Percentiles rank a stretch among this genome's conserved stretches.
Conservation (phyloP, 1,140 invertebrate genomes). For the Caenorhabditis elegans region DNA sequence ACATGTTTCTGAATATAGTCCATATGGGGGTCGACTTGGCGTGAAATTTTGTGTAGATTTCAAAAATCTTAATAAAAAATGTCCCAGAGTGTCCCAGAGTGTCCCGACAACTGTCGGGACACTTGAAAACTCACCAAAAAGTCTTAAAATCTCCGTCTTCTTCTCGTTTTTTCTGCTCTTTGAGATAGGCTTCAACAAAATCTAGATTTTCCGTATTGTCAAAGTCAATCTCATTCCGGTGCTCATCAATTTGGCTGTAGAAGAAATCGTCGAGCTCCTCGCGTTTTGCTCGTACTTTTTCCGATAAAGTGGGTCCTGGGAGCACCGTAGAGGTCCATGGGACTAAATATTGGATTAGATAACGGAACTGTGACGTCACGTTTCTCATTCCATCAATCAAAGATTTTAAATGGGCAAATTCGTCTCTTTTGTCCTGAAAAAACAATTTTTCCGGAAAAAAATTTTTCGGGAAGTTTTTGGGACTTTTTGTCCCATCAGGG, state of each 20-base stretch:
- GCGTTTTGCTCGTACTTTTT: no score
- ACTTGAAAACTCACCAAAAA: slow-evolving; percentile 67
- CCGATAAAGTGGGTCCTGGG: neutral
- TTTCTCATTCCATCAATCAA: neutral
- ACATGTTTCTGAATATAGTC: no score
- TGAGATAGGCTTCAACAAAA: slow-evolving; percentile 45
- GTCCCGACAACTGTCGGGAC: slow-evolving; percentile 67
- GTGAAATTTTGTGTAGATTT: no score
- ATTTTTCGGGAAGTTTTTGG: no score
- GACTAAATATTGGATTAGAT: neutral
- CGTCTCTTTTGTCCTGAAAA: neutral
- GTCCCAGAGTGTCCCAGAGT: no score
- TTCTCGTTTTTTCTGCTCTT: slow-evolving; percentile 40
- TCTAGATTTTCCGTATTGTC: slow-evolving; percentile 26
- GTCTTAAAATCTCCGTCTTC: slow-evolving; percentile 24
- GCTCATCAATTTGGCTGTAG: slow-evolving; percentile 40
- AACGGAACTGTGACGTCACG: neutral
- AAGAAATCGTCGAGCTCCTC: slow-evolving; percentile 41
- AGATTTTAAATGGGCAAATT: neutral
- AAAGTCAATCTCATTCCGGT: slow-evolving; percentile 4
- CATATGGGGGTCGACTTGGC: no score
- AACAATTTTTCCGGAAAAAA: no score
- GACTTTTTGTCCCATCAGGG: no score
- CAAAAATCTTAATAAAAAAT: no score
- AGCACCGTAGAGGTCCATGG: neutral